Evolutionary conservation across 2,797 vertebrate species (phyloP).

Genomic region (Lycodopsis pacificus): DNA sequence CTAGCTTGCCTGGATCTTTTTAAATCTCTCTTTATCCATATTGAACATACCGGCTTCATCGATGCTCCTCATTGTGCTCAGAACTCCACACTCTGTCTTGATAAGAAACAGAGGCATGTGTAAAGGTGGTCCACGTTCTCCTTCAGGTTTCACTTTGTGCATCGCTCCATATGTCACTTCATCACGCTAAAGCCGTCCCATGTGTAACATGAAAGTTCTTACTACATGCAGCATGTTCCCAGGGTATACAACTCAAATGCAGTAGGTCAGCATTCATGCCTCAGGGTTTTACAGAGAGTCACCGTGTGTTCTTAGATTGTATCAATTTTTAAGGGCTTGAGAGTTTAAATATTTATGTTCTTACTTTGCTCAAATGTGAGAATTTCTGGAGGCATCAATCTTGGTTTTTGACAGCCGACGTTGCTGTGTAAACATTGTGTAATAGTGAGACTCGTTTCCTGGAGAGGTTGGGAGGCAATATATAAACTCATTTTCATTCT

Average conservation of each 20-base stretch:
- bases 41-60: not conserved
- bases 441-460: too few relatives aligned
- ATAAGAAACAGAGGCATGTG: not conserved
- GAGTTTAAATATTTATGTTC: not conserved
- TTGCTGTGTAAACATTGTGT: not conserved
- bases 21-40: not conserved
- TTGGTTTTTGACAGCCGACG: not conserved
- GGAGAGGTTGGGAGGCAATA: too few relatives aligned
- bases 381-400: not conserved
- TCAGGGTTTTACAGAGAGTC: not conserved
- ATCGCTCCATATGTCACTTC: not conserved
- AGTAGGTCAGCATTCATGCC: not conserved
- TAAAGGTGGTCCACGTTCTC: not conserved
- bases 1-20: constrained; percentile 12
- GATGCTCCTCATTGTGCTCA: not conserved
- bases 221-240: not conserved
- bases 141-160: not conserved
- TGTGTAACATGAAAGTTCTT: not conserved
- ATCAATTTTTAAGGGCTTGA: not conserved
- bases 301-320: not conserved
- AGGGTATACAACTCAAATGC: not conserved
- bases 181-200: not conserved
- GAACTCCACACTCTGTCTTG: not conserved
- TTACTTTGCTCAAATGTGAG: not conserved
- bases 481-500: not conserved